Conservation (phyloP, 2,797 vertebrate genomes). For the Falco naumanni region DNA sequence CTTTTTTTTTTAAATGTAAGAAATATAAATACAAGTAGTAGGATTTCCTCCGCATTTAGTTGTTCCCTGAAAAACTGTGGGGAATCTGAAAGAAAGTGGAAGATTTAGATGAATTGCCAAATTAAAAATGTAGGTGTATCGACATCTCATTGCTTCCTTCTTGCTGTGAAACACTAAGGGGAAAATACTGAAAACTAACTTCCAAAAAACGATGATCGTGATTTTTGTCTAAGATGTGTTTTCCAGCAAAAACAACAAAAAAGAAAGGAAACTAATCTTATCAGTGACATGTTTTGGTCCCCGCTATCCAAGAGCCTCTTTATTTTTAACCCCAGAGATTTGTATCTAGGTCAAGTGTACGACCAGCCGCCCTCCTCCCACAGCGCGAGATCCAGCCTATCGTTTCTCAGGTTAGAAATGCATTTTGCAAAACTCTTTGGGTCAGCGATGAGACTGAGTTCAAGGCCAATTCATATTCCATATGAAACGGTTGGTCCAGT, state of each 20-base stretch:
- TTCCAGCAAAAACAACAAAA: neutral
- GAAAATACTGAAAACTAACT: neutral
- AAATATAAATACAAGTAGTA: neutral
- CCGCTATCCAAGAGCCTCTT: neutral
- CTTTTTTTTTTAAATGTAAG: neutral
- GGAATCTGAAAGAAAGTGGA: neutral
- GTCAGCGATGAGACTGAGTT: neutral
- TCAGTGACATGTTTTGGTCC: constrained; percentile 33
- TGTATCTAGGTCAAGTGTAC: constrained; percentile 54
- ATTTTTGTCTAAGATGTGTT: neutral
- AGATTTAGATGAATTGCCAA: neutral
- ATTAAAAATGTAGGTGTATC: neutral
- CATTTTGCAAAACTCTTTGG: constrained; percentile 34
- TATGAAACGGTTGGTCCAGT: neutral
- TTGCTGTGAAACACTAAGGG: neutral
- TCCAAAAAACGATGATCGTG: fast-evolving
- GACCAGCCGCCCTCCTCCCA: neutral
- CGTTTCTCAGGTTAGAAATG: neutral
- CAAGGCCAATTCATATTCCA: constrained; percentile 37
- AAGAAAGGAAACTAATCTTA: constrained; percentile 6
- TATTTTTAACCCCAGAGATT: constrained; percentile 51
- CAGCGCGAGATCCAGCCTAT: neutral
- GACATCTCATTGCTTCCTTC: neutral
- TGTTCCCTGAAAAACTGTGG: neutral
- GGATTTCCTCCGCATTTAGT: neutral